Evolutionary conservation across 1,140 invertebrate genomes (phyloP).

Genomic region (Drosophila mayri): DNA sequence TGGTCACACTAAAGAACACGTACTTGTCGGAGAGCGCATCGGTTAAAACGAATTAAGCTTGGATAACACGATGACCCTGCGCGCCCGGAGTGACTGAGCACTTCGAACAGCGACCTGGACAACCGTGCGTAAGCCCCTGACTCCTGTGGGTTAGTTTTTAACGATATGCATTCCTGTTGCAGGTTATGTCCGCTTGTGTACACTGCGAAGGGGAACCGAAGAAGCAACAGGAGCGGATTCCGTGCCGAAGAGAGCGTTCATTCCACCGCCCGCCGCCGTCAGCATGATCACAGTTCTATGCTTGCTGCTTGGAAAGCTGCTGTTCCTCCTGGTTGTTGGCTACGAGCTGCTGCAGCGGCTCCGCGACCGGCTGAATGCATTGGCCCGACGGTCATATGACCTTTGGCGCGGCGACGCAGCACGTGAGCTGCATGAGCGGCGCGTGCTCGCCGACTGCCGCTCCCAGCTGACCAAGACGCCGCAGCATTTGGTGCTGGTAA

Average conservation of each 20-base stretch:
- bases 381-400: conserved; percentile 78
- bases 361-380: conserved; percentile 56
- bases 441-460: conserved; percentile 49
- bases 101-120: conserved; percentile 22
- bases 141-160: neutral
- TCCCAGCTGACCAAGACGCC: conserved; percentile 70
- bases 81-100: conserved; percentile 16
- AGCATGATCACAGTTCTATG: conserved; percentile 59
- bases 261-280: conserved; percentile 27
- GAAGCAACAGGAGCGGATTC: conserved; percentile 49
- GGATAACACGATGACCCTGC: conserved; percentile 35
- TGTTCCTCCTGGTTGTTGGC: conserved; percentile 40
- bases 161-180: conserved; percentile 1
- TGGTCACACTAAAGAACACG: conserved; percentile 34
- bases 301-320: conserved; percentile 45
- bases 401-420: conserved; percentile 45
- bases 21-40: conserved; percentile 26
- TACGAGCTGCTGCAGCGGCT: conserved; percentile 56
- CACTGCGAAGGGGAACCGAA: conserved; percentile 43
- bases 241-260: conserved; percentile 22
- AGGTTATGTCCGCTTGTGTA: conserved; percentile 57
- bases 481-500: conserved; percentile 68
- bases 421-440: conserved; percentile 54
- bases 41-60: conserved; percentile 23
- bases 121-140: conserved; percentile 16